Evolutionary conservation across 2,797 vertebrate genomes (phyloP), one percentile per base, ranked within the genome.

Genomic region (Rhodeus uyekii): DNA sequence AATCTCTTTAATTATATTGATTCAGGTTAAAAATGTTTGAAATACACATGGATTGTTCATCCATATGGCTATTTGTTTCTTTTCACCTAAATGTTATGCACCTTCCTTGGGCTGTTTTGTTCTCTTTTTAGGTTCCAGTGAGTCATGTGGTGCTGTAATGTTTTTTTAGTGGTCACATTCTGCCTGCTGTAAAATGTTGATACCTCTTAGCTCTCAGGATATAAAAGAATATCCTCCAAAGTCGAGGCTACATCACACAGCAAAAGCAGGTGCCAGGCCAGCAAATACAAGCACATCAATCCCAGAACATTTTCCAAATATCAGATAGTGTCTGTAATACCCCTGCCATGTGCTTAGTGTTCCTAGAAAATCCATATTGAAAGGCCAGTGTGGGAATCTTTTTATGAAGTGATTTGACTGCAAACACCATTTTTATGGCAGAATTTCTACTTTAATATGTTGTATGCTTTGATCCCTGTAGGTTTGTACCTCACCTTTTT

Each of bases 281-380:
- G 84, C 80, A 82, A 78, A 87, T 77, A 64, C 50, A 78, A 83
- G 68, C 79, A 79, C 67, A 81, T 83, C 80, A 78, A 80, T 80
- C 82, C 72, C 48, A 64, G 67, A 79, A 58, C 76, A 83, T 86
- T 82, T 82, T 85, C 74, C 58, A 76, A 81, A 76, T 84, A 82
- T 86, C 76, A 78, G 60, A 76, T 85, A 65, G 34, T 79, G 82
- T 82, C 83, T 86, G 76, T 83, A 78, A 83, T 83, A 58, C 48
- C 60, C 32, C 32, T 58, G 60, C 24, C 77, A 69, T 84, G 73
- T 76, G 69, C 68, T 78, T 73, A 68, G 53, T 81, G 61, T 81
- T 76, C 72, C 77, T 63, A 24, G 48, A 78, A 84, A 82, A 89
- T 87, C 82, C 87, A 87, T 68, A 76, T 48, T 48, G 80, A 83